Percentiles rank a stretch among this genome's conserved stretches.
Evolutionary conservation across 2,888 invertebrate genomes (phyloP).

Genomic region (Amiota minor): DNA sequence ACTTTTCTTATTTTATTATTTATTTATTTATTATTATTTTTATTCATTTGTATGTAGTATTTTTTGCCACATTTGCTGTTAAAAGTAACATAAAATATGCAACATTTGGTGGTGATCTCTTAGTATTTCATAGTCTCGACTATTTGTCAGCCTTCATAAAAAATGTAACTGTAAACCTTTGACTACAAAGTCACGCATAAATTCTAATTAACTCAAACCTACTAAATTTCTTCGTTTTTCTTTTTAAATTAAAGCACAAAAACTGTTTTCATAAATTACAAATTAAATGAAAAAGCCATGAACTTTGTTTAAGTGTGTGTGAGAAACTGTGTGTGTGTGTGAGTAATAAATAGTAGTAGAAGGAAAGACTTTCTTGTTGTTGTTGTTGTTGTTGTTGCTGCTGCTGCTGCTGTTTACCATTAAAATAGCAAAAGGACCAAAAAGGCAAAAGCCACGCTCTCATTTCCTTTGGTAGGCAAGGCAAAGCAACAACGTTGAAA

Average conservation of each 20-base stretch:
- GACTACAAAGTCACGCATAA: slow-evolving; percentile 56
- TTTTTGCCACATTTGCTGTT: not conserved
- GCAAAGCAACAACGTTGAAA: too few relatives aligned
- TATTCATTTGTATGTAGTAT: too few relatives aligned
- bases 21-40: not conserved
- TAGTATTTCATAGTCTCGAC: not conserved
- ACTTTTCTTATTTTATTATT: not conserved
- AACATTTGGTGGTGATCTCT: not conserved
- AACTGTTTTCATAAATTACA: slow-evolving; percentile 43
- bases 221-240: slow-evolving; percentile 21
- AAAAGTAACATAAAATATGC: slow-evolving; percentile 12
- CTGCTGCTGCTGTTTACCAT: too few relatives aligned
- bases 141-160: not conserved
- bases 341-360: too few relatives aligned
- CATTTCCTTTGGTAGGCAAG: too few relatives aligned
- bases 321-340: too few relatives aligned
- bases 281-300: slow-evolving; percentile 29
- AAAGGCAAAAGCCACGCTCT: too few relatives aligned
- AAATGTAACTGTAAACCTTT: not conserved
- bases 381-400: too few relatives aligned
- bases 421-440: too few relatives aligned
- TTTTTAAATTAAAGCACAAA: not conserved
- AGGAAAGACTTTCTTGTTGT: too few relatives aligned
- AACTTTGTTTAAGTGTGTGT: slow-evolving; percentile 39
- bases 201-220: slow-evolving; percentile 58